Percentiles rank a stretch among this genome's conserved stretches.
Evolutionary conservation across 2,113 vertebrate genomes (phyloP).

Genomic region (Cariama cristata): DNA sequence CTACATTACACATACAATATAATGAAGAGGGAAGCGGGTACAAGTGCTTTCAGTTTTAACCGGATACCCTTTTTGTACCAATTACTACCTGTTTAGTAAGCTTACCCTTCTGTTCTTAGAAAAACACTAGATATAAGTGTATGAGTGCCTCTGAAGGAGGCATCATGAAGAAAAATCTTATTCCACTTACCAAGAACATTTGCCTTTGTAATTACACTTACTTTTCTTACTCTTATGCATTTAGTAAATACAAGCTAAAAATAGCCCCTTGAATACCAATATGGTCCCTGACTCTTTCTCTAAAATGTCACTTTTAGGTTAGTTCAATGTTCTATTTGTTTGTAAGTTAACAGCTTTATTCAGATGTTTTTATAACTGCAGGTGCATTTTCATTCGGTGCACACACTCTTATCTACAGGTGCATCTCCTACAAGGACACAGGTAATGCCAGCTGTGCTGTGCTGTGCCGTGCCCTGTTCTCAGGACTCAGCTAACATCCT

Average conservation of each 20-base stretch:
- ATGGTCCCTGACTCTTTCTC: neutral
- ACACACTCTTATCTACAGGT: rapidly evolving
- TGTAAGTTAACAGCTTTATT: neutral
- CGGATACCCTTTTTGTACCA: conserved; percentile 29
- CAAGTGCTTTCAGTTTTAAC: conserved; percentile 37
- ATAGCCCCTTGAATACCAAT: neutral
- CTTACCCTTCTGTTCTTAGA: neutral
- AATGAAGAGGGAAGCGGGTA: neutral
- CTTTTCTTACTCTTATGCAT: neutral
- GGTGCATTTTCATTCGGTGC: neutral
- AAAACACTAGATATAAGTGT: neutral
- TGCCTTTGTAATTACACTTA: conserved; percentile 15
- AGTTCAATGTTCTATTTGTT: neutral
- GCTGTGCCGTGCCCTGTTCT: neutral
- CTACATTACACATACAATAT: neutral
- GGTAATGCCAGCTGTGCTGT: neutral
- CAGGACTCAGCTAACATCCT: neutral
- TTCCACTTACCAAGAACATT: conserved; percentile 36
- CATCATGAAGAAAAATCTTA: neutral
- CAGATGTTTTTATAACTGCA: neutral
- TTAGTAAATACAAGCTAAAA: conserved; percentile 48
- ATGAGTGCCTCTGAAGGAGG: conserved; percentile 7
- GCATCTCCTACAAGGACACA: neutral
- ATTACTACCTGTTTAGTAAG: conserved; percentile 24
- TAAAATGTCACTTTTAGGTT: neutral